Evolutionary conservation across 2,797 vertebrate species (phyloP).

Genomic region (Cyclura pinguis): DNA sequence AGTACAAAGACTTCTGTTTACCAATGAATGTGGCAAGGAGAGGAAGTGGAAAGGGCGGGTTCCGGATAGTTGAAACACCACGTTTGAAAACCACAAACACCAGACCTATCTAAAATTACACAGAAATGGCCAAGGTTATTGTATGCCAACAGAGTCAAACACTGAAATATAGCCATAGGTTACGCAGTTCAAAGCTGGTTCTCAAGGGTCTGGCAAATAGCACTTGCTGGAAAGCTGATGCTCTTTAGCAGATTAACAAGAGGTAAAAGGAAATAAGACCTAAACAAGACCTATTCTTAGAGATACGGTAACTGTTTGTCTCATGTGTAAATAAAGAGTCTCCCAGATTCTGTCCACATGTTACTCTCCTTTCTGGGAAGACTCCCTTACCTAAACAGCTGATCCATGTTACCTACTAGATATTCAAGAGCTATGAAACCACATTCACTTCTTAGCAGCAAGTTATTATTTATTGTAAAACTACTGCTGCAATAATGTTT

Average conservation of each 20-base stretch:
- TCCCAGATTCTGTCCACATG: background rate
- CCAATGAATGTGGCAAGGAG: conserved; percentile 59
- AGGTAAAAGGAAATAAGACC: background rate
- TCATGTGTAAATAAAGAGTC: background rate
- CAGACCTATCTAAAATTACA: conserved; percentile 53
- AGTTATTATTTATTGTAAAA: too few relatives aligned
- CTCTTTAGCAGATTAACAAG: background rate
- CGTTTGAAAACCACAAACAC: conserved; percentile 59
- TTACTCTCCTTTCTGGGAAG: background rate
- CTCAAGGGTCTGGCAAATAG: background rate
- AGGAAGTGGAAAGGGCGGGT: conserved; percentile 71
- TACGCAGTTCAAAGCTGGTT: background rate
- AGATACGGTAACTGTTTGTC: background rate
- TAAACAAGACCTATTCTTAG: background rate
- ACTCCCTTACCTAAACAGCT: background rate
- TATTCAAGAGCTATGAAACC: background rate
- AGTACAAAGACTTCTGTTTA: conserved; percentile 72
- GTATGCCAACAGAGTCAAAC: background rate
- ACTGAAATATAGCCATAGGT: background rate
- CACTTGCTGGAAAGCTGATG: too few relatives aligned
- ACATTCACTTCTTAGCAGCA: background rate
- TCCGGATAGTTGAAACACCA: conserved; percentile 66
- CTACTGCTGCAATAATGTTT: too few relatives aligned
- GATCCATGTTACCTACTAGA: background rate
- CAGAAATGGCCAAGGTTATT: conserved; percentile 57